A percentile compares a stretch with the other conserved stretches of the same genome.
Conservation (phyloP, 2,113 vertebrate species). For the Zootoca vivipara region DNA sequence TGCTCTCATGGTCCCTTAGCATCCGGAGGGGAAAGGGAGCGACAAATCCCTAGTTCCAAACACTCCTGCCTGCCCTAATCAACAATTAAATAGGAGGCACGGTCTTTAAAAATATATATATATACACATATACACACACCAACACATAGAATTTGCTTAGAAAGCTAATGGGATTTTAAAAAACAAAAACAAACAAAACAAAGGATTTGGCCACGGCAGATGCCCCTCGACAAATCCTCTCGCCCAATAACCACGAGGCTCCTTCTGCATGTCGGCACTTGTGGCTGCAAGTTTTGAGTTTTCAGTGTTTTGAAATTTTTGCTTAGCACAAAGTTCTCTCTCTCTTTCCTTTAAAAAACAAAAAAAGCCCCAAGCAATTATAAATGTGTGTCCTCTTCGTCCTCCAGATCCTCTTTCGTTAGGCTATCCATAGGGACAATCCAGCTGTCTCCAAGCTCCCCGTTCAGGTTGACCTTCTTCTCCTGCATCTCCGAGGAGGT, state of each 20-base stretch:
- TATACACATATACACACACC: neutral
- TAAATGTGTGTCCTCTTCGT: slow-evolving; percentile 97
- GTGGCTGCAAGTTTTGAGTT: neutral
- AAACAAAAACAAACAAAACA: neutral
- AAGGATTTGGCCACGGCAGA: neutral
- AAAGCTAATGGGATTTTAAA: neutral
- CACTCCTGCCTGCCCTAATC: neutral
- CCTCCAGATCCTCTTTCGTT: slow-evolving; percentile 86
- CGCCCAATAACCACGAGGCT: neutral
- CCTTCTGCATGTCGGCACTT: neutral
- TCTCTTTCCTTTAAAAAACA: neutral
- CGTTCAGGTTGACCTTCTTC: slow-evolving; percentile 88
- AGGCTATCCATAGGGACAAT: slow-evolving; percentile 94
- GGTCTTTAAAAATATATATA: neutral
- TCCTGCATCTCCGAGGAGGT: slow-evolving; percentile 93
- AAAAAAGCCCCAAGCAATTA: slow-evolving; percentile 60
- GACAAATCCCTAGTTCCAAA: neutral
- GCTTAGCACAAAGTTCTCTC: neutral
- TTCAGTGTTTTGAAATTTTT: neutral
- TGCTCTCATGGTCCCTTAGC: no score
- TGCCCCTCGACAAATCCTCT: neutral
- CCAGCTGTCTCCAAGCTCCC: slow-evolving; percentile 96
- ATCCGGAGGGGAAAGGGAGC: neutral
- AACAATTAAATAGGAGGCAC: slow-evolving; percentile 10
- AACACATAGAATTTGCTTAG: neutral